Percentiles rank a stretch among this genome's conserved stretches.
Evolutionary conservation across 2,888 invertebrate species (phyloP).

Genomic region (Nephrotoma guestfalica): DNA sequence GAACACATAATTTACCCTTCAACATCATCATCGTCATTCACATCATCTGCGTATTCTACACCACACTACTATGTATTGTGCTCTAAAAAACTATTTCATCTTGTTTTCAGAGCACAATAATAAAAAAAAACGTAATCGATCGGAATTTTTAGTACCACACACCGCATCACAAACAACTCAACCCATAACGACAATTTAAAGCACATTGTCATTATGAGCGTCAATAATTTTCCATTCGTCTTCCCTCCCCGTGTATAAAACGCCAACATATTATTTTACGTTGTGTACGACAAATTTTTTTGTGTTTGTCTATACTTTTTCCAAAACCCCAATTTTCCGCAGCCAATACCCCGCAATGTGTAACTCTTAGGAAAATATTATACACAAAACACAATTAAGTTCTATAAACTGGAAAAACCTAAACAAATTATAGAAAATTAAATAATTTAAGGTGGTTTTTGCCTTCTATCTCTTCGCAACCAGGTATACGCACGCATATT

Average conservation of each 20-base stretch:
- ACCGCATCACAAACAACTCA: background rate
- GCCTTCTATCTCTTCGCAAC: too few species aligned
- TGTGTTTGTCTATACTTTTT: background rate
- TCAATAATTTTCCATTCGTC: background rate
- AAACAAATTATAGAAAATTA: background rate
- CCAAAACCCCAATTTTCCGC: background rate
- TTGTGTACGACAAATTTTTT: background rate
- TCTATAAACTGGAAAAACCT: background rate
- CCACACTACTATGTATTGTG: background rate
- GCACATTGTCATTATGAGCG: background rate
- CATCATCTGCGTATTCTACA: background rate
- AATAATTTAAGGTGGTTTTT: background rate
- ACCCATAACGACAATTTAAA: background rate
- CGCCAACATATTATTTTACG: background rate
- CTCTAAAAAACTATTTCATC: background rate
- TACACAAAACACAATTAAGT: background rate
- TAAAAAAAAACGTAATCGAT: background rate
- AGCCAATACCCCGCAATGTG: background rate
- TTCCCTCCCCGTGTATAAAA: background rate
- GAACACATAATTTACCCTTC: background rate
- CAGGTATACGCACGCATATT: too few species aligned
- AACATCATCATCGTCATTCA: background rate
- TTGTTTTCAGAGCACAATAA: background rate
- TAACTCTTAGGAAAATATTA: background rate
- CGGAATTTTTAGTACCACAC: background rate